Evolutionary conservation across 2,797 vertebrate genomes (phyloP).

Genomic region (Champsocephalus esox): DNA sequence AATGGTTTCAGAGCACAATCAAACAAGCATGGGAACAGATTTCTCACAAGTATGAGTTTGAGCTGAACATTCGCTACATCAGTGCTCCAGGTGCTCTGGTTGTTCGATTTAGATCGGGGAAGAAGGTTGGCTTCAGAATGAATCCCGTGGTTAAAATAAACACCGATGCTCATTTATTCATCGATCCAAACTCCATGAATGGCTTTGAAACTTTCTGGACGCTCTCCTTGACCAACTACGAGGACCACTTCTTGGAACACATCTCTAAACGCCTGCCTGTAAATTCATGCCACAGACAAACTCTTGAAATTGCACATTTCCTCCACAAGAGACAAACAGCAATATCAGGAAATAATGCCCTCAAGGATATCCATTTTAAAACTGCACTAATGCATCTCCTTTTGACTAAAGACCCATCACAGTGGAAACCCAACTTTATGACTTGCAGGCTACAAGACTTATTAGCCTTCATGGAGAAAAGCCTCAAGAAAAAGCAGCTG

Average conservation of each 20-base stretch:
- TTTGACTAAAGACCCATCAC: constrained; percentile 62
- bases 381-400: constrained; percentile 88
- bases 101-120: constrained; percentile 91
- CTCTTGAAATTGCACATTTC: constrained; percentile 89
- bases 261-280: constrained; percentile 82
- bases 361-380: constrained; percentile 90
- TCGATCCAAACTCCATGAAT: constrained; percentile 73
- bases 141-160: constrained; percentile 89
- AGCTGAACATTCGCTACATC: constrained; percentile 85
- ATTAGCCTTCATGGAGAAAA: constrained; percentile 86
- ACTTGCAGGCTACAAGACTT: constrained; percentile 85
- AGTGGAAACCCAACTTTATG: constrained; percentile 84
- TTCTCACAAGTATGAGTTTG: constrained; percentile 94
- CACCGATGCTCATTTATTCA: constrained; percentile 86
- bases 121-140: constrained; percentile 86
- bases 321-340: constrained; percentile 88
- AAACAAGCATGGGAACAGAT: constrained; percentile 91
- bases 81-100: constrained; percentile 85
- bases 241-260: constrained; percentile 85
- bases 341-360: constrained; percentile 84
- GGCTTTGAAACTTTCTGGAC: constrained; percentile 85
- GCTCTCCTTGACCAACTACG: constrained; percentile 86
- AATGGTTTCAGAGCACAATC: constrained; percentile 89
- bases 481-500: constrained; percentile 87
- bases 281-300: constrained; percentile 89